Percentiles rank a stretch among this genome's conserved stretches.
These are phyloP conservation scores for Piliocolobus tephrosceles DNA, from an alignment of 2,113 vertebrate genomes.

Conservation along the genomic window DNA sequence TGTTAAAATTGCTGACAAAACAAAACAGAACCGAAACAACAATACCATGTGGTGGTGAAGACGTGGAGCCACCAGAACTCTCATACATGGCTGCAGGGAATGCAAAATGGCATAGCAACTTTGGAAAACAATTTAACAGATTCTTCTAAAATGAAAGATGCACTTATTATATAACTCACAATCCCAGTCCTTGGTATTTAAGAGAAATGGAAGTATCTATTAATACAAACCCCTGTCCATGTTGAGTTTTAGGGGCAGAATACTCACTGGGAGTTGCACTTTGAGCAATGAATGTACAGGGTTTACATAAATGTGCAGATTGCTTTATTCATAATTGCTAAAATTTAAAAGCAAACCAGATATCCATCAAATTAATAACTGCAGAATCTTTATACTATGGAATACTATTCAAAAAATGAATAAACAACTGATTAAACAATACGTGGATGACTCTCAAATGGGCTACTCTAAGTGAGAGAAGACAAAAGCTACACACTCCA, in stretches of 20 bases:
- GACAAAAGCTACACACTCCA: neutral
- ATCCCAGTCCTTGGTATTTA: neutral
- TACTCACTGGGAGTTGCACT: neutral
- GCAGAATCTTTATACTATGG: rapidly evolving
- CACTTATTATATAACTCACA: rapidly evolving
- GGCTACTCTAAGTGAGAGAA: neutral
- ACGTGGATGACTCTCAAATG: rapidly evolving
- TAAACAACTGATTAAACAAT: rapidly evolving
- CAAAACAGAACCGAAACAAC: neutral
- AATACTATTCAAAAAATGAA: neutral
- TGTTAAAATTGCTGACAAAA: neutral
- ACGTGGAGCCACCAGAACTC: rapidly evolving
- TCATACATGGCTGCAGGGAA: rapidly evolving
- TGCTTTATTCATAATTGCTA: neutral
- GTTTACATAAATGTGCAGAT: rapidly evolving
- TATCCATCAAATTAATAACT: rapidly evolving
- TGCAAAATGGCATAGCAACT: rapidly evolving
- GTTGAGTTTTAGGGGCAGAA: neutral
- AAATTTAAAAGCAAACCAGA: neutral
- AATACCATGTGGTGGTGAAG: rapidly evolving
- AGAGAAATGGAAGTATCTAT: neutral
- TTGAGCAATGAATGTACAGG: neutral
- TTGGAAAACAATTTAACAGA: no score
- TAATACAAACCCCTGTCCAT: neutral
- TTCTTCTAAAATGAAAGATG: neutral